A percentile compares a stretch with the other conserved stretches of the same genome.
These are phyloP conservation scores for Monodelphis domestica DNA, from an alignment of 2,797 vertebrate species.

Conservation along the genomic window DNA sequence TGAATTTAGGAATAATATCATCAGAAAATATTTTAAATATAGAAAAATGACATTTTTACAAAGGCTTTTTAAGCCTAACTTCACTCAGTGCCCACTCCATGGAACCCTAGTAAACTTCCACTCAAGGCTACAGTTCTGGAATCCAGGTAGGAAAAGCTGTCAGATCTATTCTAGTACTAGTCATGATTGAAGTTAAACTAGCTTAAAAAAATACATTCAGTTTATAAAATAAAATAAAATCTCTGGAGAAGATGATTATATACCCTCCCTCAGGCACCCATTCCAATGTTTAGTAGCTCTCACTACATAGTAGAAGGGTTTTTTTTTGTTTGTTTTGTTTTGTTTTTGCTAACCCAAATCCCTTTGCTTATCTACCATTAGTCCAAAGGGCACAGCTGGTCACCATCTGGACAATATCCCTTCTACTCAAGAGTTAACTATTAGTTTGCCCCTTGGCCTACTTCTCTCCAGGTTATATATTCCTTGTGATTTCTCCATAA, in stretches of 20 bases:
- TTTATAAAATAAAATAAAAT: not conserved
- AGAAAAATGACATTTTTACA: not conserved
- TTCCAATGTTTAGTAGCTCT: not conserved
- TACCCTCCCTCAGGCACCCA: not conserved
- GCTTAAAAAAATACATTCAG: not conserved
- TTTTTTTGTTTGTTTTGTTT: constrained; percentile 11
- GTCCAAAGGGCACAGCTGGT: constrained; percentile 22
- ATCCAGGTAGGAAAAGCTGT: not conserved
- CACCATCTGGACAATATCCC: constrained; percentile 5
- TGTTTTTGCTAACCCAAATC: constrained; percentile 15
- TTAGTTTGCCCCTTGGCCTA: not conserved
- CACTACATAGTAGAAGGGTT: not conserved
- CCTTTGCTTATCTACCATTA: not conserved
- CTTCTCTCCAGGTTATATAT: constrained; percentile 18
- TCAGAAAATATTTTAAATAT: not conserved
- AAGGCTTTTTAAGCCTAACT: not conserved
- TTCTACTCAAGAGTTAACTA: not conserved
- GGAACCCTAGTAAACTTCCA: not conserved
- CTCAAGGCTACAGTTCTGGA: not conserved
- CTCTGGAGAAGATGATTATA: not conserved
- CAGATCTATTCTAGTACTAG: not conserved
- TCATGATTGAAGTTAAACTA: not conserved
- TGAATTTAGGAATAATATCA: not conserved
- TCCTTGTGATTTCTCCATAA: not conserved
- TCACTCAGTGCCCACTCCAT: not conserved